Percentiles rank a stretch among this genome's conserved stretches.
phyloP scores from a whole-genome alignment of 2,888 invertebrate genomes.

The Leptinotarsa juncta region DNA sequence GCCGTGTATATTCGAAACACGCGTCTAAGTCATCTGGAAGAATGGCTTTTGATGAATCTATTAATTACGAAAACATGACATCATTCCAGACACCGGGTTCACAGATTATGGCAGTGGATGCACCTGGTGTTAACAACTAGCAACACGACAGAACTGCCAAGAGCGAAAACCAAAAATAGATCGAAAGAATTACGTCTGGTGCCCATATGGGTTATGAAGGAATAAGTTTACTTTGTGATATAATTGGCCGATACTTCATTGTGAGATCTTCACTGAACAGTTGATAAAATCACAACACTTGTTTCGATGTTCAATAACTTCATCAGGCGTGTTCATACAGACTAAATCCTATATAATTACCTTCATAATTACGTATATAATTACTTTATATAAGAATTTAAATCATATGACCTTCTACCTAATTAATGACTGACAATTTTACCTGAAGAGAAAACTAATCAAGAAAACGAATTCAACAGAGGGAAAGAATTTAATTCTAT shows the following conservation, averaged over 20 bases:
- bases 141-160: slow-evolving; percentile 8
- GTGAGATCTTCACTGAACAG: too few relatives aligned
- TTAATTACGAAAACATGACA: slow-evolving; percentile 18
- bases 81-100: slow-evolving; percentile 6
- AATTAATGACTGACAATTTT: too few relatives aligned
- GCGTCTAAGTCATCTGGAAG: slow-evolving; percentile 24
- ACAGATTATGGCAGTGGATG: slow-evolving; percentile 16
- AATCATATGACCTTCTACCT: too few relatives aligned
- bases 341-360: too few relatives aligned
- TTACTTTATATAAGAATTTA: too few relatives aligned
- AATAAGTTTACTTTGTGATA: neutral
- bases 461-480: too few relatives aligned
- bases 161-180: slow-evolving; percentile 15
- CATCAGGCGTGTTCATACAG: too few relatives aligned
- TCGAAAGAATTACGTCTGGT: slow-evolving; percentile 1
- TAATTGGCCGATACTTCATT: neutral
- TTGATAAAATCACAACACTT: too few relatives aligned
- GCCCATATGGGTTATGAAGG: slow-evolving; percentile 5
- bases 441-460: too few relatives aligned
- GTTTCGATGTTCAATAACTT: too few relatives aligned
- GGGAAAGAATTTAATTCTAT: too few relatives aligned
- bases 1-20: slow-evolving; percentile 14
- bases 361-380: too few relatives aligned
- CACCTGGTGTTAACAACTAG: slow-evolving; percentile 8
- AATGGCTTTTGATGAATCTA: slow-evolving; percentile 22